Evolutionary conservation across 2,797 vertebrate genomes (phyloP), one percentile per base, ranked within the genome.

Genomic region (Anableps anableps): DNA sequence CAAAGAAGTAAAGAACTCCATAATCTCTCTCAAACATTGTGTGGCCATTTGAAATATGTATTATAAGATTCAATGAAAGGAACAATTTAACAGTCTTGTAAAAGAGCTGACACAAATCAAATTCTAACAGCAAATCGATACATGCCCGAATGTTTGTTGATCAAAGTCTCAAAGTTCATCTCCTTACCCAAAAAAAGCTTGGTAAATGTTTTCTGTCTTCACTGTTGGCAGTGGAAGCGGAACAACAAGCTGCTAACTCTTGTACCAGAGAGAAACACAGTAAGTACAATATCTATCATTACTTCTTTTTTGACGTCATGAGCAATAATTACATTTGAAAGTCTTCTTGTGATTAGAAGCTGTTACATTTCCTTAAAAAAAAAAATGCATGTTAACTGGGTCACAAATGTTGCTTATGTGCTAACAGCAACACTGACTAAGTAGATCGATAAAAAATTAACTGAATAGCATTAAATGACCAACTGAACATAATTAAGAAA

Each of bases 161-260:
- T 78, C 81, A 85, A 85, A 88, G 89, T 92, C 83, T 78, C 82
- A 86, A 85, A 88, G 89, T 92, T 84, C 84, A 88, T 78, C 31
- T 84, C 47, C 58, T 66, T 58, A 74, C 60, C 14, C 70, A 14
- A 58, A 74, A 76, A 5, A 86, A 80, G 66, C 83, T 83, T 82
- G 48, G 48, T 53, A 78, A 79, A 80, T 87, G 73, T 87, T 90
- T 86, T 80, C 38, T 62, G 76, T 81, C 78, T 79, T 88, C 84
- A 87, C 78, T 92, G 83, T 43, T 71, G 29, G 74, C 79, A 31
- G 81, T 51, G 51, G 74, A 74, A 74, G 80, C 74, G 78, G 72
- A 83, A 72, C 82, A 90, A 80, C 84, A 83, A 79, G 53, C 53
- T 75, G 21, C 73, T 21, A 68, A 76, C 74, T 75, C 50, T 41